Base-by-base conservation (phyloP, 1,140 invertebrate genomes). In the Rhysida immarginata region DNA sequence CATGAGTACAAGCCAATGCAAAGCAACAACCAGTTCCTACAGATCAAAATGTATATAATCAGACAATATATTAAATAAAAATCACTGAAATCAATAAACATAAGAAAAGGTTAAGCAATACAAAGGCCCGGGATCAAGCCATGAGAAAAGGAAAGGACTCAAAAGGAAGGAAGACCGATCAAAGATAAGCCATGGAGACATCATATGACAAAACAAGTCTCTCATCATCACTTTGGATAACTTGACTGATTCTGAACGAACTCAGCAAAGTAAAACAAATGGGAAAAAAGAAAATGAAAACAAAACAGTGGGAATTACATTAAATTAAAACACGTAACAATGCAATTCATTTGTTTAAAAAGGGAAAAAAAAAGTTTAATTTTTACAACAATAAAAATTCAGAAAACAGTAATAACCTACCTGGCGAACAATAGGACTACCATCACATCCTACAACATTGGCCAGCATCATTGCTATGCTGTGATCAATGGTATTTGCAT, bases 401-500 rank as follows among this genome's bases (percentile, higher is more conserved):
- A 35, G 23, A 27, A 21, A 23, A 55, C n/a, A 56, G 27, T 25
- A 50, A 16, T 52, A 21, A 60, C 66, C 64, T 73, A 92, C 88
- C 71, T 84, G 83, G 64, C 93, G 81, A 55, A 96, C 91, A 61
- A 96, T 71, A 58, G 84, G 82, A 66, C 85, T 87, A 72, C 87
- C 89, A 72, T 97, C 93, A 59, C 80, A 74, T 2, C 77, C 78
- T 3, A 86, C 80, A 5, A 78, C 81, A 65, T 82, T 85, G 24
- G 90, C 78, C 50, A 96, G 73, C 27, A 78, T 87, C 71, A 91
- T 86, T 26, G 84, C 89, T 58, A 96, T 86, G 60, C 82, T 82
- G 64, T 93, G 85, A 74, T 96, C 90, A 56, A 96, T 87, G 65
- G 84, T 87, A 65, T 90, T 93, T 13, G 91, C 88, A 73, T 96